Base-by-base conservation (phyloP, 2,797 vertebrate species). In the Danio kyathit region DNA sequence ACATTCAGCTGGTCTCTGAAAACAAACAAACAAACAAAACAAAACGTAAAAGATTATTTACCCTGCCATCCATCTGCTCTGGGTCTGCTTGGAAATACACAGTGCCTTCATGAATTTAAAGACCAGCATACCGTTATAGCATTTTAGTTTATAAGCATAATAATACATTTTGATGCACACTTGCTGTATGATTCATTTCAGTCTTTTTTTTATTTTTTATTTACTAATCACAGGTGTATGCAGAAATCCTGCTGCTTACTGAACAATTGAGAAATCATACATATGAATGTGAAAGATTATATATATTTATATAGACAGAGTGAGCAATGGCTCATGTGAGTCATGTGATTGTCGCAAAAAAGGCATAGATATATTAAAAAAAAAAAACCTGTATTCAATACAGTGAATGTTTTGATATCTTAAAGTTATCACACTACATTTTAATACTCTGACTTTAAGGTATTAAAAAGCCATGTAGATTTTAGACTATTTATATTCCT, bases 391-490 rank as follows among this genome's bases (percentile, higher is more conserved):
- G 29, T 74, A 17, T 44, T 13, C 12, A 21, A 7, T 60, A 44
- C 52, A 38, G 21, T 70, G 56, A 21, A 61, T 21, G 29, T 60
- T 79, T 41, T 72, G 48, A n/a, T 59, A 52, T 70, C 76, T 17
- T 60, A 51, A 48, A 49, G 44, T 41, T 10, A 69, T 10, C 46
- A 51, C 57, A 63, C n/a, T 52, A 71, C 29, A 10, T 38, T 49
- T 49, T n/a, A 46, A 67, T 67, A 46, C 13, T 11, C 52, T 44
- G 85, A 57, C 57, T 61, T 69, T 64, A 77, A 69, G 74, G 74
- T 77, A 61, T 59, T 92, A 91, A 94, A 95, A 87, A 95, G 91
- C 90, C 91, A 95, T 95, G 93, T 89, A 88, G 91, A 90, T 91
- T 95, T 93, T 93, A 91, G 90, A 94, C 95, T 94, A 80, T 72